Evolutionary conservation across 2,888 invertebrate genomes (phyloP).

Genomic region (Parthenolecanium corni): DNA sequence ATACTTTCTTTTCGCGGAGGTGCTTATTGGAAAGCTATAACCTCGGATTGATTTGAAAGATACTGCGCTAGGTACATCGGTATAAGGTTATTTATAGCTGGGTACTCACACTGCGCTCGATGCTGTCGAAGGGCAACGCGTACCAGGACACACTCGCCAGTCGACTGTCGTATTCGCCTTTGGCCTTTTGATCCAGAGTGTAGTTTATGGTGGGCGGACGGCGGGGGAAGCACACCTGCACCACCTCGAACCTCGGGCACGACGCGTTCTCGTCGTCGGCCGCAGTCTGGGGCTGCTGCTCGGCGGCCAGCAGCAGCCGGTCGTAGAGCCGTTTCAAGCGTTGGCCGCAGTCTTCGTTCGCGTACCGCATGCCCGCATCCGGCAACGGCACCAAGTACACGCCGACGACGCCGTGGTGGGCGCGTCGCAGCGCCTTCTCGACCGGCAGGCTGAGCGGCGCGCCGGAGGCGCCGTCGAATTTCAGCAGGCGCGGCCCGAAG

Average conservation of each 20-base stretch:
- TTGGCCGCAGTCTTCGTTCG: constrained; percentile 5
- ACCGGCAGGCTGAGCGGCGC: background rate
- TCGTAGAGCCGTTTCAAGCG: constrained; percentile 8
- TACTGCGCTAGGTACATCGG: no score
- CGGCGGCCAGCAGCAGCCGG: no score
- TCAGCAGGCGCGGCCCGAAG: constrained; percentile 5
- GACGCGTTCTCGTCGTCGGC: background rate
- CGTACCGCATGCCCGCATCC: background rate
- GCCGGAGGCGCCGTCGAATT: constrained; percentile 5
- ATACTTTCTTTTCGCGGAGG: no score
- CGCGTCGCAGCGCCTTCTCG: background rate
- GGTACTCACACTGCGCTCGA: constrained; percentile 53
- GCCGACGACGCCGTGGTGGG: background rate
- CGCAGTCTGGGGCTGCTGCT: no score
- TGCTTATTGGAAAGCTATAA: no score
- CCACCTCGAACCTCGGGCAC: constrained; percentile 7
- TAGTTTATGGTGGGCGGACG: background rate
- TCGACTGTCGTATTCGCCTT: constrained; percentile 25
- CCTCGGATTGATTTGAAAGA: no score
- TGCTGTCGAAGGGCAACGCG: constrained; percentile 57
- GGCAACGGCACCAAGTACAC: constrained; percentile 8
- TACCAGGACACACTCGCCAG: constrained; percentile 46
- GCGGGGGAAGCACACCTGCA: constrained; percentile 11
- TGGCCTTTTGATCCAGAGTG: background rate
- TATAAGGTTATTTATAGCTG: no score